Percentiles rank a stretch among this genome's conserved stretches.
These are phyloP conservation scores for Colinus virginianus DNA, from an alignment of 2,113 vertebrate genomes.

Conservation along the genomic window DNA sequence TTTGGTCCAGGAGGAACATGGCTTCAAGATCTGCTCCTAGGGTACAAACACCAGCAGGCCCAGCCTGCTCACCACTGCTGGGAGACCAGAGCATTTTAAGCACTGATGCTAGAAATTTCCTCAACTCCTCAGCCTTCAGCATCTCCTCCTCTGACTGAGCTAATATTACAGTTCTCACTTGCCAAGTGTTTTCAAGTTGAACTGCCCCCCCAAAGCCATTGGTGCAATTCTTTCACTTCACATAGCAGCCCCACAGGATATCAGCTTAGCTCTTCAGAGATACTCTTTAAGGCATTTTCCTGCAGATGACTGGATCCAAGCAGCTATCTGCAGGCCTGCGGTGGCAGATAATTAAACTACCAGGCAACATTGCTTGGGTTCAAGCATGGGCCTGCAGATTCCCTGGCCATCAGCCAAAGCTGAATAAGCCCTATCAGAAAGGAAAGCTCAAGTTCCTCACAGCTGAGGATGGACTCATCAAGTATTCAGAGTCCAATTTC, in stretches of 20 bases:
- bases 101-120: neutral
- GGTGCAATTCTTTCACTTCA: neutral
- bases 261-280: neutral
- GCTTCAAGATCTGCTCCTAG: neutral
- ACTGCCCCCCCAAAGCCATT: neutral
- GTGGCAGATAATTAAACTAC: neutral
- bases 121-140: neutral
- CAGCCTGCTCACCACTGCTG: rapidly evolving
- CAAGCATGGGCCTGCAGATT: neutral
- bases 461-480: neutral
- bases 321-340: neutral
- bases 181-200: neutral
- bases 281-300: neutral
- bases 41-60: neutral
- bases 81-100: neutral
- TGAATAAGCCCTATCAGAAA: neutral
- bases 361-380: neutral
- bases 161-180: neutral
- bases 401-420: neutral
- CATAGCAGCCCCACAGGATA: neutral
- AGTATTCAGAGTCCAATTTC: neutral
- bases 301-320: neutral
- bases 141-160: neutral
- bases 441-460: neutral
- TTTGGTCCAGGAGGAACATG: neutral